Conservation (phyloP, 2,113 vertebrate species). For the Sorex fumeus region DNA sequence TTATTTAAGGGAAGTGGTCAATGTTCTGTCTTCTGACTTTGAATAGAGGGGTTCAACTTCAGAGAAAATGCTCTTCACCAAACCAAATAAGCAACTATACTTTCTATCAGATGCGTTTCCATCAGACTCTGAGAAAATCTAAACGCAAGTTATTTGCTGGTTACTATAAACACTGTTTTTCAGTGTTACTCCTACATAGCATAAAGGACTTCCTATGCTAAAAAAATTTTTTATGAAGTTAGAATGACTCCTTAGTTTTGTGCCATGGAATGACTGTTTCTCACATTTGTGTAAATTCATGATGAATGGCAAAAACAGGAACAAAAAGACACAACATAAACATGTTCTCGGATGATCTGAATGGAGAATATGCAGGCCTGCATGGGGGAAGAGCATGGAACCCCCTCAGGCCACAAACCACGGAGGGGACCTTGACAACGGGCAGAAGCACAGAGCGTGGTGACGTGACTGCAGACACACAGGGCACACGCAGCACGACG, state of each 20-base stretch:
- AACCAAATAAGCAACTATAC: not conserved
- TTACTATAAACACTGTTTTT: not conserved
- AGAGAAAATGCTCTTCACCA: not conserved
- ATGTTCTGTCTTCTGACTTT: not conserved
- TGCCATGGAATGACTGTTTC: too few relatives aligned
- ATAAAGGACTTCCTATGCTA: not conserved
- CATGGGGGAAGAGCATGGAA: not conserved
- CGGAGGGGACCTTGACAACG: not conserved
- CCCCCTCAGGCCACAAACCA: not conserved
- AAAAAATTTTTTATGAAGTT: not conserved
- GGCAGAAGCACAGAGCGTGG: constrained; percentile 71
- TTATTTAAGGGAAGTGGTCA: not conserved
- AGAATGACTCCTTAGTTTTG: not conserved
- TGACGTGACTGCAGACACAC: constrained; percentile 76
- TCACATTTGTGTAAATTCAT: not conserved
- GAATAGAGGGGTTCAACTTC: not conserved
- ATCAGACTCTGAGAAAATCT: not conserved
- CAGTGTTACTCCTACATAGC: not conserved
- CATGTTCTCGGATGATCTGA: not conserved
- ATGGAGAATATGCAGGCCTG: not conserved
- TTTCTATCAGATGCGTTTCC: not conserved
- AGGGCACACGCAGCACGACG: constrained; percentile 17
- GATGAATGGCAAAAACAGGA: not conserved
- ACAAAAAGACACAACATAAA: not conserved
- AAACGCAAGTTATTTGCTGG: not conserved